Percentiles rank a stretch among this genome's conserved stretches.
Evolutionary conservation across 1,140 invertebrate species (phyloP).

Genomic region (Philotrypesis tridentata): DNA sequence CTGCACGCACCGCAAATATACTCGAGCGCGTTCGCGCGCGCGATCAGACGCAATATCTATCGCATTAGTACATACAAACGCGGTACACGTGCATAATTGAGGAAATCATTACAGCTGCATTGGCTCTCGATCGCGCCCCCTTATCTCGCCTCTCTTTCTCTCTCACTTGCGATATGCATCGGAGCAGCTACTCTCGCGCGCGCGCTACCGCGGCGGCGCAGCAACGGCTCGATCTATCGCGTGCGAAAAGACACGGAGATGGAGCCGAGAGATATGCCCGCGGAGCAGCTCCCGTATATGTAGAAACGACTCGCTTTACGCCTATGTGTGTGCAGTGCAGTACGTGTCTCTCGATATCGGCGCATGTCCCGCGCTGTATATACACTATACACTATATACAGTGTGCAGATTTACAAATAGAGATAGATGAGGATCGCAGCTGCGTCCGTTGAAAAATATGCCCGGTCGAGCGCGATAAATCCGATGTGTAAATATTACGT

Average conservation of each 20-base stretch:
- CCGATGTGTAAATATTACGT: no score
- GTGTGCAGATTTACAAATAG: conserved; percentile 28
- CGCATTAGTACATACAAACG: neutral
- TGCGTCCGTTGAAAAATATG: neutral
- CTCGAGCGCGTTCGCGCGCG: no score
- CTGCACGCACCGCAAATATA: no score
- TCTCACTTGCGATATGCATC: conserved; percentile 17
- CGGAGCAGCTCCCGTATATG: neutral
- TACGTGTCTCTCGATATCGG: no score
- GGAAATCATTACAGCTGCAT: conserved; percentile 18
- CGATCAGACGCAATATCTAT: neutral
- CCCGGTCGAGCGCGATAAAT: no score
- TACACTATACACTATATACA: no score
- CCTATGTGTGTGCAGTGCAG: neutral
- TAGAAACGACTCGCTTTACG: conserved; percentile 4
- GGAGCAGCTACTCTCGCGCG: no score
- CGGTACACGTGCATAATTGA: conserved; percentile 15
- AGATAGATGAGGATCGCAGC: conserved; percentile 6
- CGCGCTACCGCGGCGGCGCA: neutral
- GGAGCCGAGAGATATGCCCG: conserved; percentile 2
- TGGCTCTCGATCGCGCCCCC: neutral
- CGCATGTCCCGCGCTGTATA: no score
- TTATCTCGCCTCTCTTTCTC: neutral
- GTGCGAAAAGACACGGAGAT: conserved; percentile 43
- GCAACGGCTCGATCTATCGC: conserved; percentile 26